These are phyloP conservation scores for Caenorhabditis macrosperma DNA, from an alignment of 2,888 invertebrate species.

Conservation along the genomic window DNA sequence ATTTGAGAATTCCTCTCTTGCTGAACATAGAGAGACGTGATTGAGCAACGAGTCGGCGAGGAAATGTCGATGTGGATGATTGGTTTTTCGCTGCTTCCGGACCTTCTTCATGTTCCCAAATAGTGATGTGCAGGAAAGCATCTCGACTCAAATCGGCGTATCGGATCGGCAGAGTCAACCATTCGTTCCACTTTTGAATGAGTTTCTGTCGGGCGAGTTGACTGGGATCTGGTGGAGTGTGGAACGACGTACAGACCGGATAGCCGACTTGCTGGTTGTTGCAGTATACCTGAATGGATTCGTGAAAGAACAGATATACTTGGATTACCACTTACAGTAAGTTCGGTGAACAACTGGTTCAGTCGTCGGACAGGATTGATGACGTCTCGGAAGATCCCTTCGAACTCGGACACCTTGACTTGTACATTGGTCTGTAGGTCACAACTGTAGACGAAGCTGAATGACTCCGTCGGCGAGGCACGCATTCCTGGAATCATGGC, in stretches of 20 bases:
- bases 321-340: slow-evolving; percentile 36
- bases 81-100: background rate
- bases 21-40: slow-evolving; percentile 94
- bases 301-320: background rate
- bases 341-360: slow-evolving; percentile 62
- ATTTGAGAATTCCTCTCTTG: slow-evolving; percentile 92
- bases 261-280: slow-evolving; percentile 72
- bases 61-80: slow-evolving; percentile 22
- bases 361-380: slow-evolving; percentile 60
- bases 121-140: slow-evolving; percentile 74
- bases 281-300: slow-evolving; percentile 71
- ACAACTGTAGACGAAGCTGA: slow-evolving; percentile 68
- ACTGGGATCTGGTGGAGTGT: slow-evolving; percentile 55
- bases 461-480: slow-evolving; percentile 42
- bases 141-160: slow-evolving; percentile 76
- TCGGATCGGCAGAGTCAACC: slow-evolving; percentile 75
- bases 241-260: slow-evolving; percentile 73
- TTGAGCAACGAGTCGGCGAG: slow-evolving; percentile 87
- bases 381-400: slow-evolving; percentile 64
- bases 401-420: slow-evolving; percentile 64
- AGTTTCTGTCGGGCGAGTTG: slow-evolving; percentile 55
- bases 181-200: slow-evolving; percentile 76
- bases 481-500: slow-evolving; percentile 52
- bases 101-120: slow-evolving; percentile 71
- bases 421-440: slow-evolving; percentile 65